These are phyloP conservation scores for Morpho achilles DNA, from an alignment of 2,888 invertebrate species.

Conservation along the genomic window DNA sequence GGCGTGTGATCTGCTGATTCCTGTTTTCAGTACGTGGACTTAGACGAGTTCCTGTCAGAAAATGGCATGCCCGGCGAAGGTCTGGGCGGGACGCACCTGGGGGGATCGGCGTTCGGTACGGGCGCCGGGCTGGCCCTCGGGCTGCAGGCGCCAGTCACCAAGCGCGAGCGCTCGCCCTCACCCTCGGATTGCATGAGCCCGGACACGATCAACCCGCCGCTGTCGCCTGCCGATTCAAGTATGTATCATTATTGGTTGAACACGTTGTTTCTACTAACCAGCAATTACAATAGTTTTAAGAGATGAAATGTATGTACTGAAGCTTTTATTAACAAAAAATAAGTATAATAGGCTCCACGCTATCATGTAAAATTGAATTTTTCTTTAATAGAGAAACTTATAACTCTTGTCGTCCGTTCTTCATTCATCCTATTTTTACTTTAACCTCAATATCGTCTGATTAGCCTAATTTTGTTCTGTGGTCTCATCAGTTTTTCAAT, in stretches of 20 bases:
- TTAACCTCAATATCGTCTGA: too few species aligned
- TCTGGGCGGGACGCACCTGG: constrained; percentile 81
- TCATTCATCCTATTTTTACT: too few species aligned
- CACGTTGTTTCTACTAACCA: too few species aligned
- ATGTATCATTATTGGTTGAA: constrained; percentile 59
- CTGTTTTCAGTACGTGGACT: constrained; percentile 92
- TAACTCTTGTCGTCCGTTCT: too few species aligned
- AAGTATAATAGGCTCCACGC: too few species aligned
- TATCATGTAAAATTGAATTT: too few species aligned
- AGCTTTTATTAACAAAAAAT: too few species aligned
- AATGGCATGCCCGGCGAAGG: constrained; percentile 94
- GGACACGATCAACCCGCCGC: constrained; percentile 92
- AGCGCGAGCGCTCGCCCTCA: constrained; percentile 92
- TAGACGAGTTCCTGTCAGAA: constrained; percentile 97
- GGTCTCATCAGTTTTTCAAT: too few species aligned
- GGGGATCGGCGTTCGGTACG: constrained; percentile 81
- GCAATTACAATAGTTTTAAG: too few species aligned
- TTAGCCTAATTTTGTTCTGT: too few species aligned
- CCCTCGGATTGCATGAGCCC: constrained; percentile 94
- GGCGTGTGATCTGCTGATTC: constrained; percentile 33
- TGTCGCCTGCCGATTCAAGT: constrained; percentile 95
- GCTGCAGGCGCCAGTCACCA: constrained; percentile 85
- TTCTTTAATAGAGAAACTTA: too few species aligned
- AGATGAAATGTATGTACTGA: too few species aligned
- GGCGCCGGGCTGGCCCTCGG: constrained; percentile 79